Base-by-base conservation (phyloP, 2,888 invertebrate species). In the Plutella xylostella region DNA sequence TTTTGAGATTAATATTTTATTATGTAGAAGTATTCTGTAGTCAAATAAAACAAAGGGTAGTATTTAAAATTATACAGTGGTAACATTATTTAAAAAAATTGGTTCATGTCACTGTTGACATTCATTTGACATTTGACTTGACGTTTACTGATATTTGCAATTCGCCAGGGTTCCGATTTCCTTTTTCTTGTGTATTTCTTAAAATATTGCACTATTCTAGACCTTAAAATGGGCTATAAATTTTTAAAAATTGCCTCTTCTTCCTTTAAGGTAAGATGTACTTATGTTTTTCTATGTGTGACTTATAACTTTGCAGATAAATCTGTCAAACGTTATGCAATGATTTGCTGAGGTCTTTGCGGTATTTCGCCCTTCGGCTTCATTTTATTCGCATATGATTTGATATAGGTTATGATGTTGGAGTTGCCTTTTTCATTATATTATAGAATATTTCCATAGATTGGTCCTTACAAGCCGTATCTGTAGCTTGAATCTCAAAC, bases 181-280 rank as follows among this genome's bases (percentile, higher is more conserved):
- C 33, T 57, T 48, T 42, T 49, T 53, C 55, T 57, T 55, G 47
- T 56, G 47, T 50, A 51, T 51, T 51, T 51, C 50, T 48, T 48
- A 53, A 56, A 51, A 53, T 50, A 48, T 49, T 45, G 34, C 53
- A 20, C 34, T 35, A 37, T 47, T 33, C 52, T 48, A 58, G 46
- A 50, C 48, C 54, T 42, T 51, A 61, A 54, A 56, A 82, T 83
- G 83, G 78, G 82, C 38, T 79, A 72, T 52, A 80, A 70, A 67
- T 71, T 80, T 61, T 54, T 82, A 49, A 77, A 68, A 64, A 61
- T 80, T 52, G 78, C 80, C 46, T 77, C 79, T 48, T 56, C 77
- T 42, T 65, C 80, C 21, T 58, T 68, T 53, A 70, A 67, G 74
- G 83, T 83, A 74, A 76, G 75, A 50, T 48, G 37, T 34, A 21